Base-by-base conservation (phyloP, 2,113 vertebrate species). In the Hippoglossus stenolepis region DNA sequence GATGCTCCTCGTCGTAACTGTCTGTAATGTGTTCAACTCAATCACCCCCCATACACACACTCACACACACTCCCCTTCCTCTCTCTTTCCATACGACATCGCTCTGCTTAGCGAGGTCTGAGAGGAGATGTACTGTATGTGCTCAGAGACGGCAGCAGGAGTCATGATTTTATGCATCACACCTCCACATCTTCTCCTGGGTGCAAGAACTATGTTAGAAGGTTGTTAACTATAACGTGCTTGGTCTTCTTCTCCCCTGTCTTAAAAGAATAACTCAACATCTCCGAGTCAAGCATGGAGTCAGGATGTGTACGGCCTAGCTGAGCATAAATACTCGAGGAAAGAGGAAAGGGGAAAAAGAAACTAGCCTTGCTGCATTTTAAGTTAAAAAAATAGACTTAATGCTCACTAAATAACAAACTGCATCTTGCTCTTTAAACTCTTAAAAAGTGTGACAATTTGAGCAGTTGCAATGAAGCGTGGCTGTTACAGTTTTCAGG, bases 11-110 rank as follows among this genome's bases (percentile, higher is more conserved):
- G 77, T 86, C 74, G 74, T 91, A 90, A 91, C 84, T 85, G 85
- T 90, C 87, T 85, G 81, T 91, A 92, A 93, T 91, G 86, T 88
- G 87, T 69, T 90, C 83, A 77, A 77, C 89, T 93, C 89, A 89
- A 91, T 93, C 89, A 93, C 82, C 61, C 66, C 84, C 59, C 71
- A 31, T 3, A 31, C 28, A 31, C 28, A 31, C 28, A 31, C 28
- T 5, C 5, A 31, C 28, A 31, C 5, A 31, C 28, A 31, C 28
- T 13, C 31, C 72, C 21, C 23, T n/a, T 6, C 9, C 28, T 17
- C 20, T 58, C 20, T 21, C 38, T 40, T 40, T 35, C 56, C n/a
- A 20, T 66, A 56, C 85, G 70, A 79, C 78, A 77, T 73, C 77
- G 85, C 82, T 75, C 66, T 84, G 20, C 18, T 72, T 67, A 38